Evolutionary conservation across 2,113 vertebrate species (phyloP).

Genomic region (Osmerus eperlanus): DNA sequence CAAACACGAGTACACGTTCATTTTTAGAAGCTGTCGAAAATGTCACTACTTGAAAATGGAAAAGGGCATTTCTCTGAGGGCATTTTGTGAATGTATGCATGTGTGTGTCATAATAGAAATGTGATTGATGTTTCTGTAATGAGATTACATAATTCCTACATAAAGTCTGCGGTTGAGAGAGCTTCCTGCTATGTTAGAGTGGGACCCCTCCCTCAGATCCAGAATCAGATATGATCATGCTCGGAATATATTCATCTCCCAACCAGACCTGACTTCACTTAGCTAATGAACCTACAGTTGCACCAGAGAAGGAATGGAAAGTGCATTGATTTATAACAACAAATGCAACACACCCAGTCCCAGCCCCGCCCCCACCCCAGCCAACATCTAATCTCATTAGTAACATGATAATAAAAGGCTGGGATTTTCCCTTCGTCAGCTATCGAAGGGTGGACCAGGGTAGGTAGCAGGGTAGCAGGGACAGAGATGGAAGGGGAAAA

Average conservation of each 20-base stretch:
- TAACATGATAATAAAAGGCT: slow-evolving; percentile 27
- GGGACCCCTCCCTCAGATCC: too few relatives aligned
- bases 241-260: background rate
- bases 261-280: background rate
- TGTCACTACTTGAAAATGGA: slow-evolving; percentile 45
- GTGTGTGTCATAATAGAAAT: background rate
- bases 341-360: too few relatives aligned
- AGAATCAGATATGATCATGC: too few relatives aligned
- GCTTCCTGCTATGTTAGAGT: too few relatives aligned
- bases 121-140: background rate
- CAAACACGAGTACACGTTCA: slow-evolving; percentile 19
- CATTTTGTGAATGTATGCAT: slow-evolving; percentile 21
- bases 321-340: too few relatives aligned
- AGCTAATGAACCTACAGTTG: background rate
- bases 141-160: too few relatives aligned
- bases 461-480: background rate
- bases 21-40: slow-evolving; percentile 47
- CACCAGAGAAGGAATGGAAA: too few relatives aligned
- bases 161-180: too few relatives aligned
- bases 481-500: slow-evolving; percentile 7
- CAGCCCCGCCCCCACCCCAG: too few relatives aligned
- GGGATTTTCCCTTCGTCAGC: background rate
- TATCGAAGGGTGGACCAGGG: background rate
- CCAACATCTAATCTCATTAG: background rate
- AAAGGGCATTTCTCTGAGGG: slow-evolving; percentile 35